These are phyloP conservation scores for Thaumatotibia leucotreta DNA, from an alignment of 1,140 invertebrate genomes.

Conservation along the genomic window DNA sequence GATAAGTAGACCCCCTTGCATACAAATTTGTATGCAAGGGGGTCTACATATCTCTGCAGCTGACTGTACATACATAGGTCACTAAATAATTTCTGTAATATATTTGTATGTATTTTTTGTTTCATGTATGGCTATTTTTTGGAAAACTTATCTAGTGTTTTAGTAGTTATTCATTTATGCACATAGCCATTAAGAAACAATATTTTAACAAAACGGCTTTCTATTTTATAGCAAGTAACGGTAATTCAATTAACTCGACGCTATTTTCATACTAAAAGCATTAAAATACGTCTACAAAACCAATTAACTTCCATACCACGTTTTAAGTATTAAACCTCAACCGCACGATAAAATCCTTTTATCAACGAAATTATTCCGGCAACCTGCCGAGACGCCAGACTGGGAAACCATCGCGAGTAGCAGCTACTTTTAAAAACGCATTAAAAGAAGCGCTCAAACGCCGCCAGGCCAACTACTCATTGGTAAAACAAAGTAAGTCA, in stretches of 20 bases:
- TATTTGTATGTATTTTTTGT: too few species aligned
- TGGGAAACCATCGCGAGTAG: constrained; percentile 2
- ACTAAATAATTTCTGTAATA: too few species aligned
- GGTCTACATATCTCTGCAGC: too few species aligned
- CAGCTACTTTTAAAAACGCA: constrained; percentile 14
- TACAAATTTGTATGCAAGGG: too few species aligned
- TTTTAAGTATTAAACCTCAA: background rate
- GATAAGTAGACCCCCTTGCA: too few species aligned
- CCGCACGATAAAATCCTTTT: background rate
- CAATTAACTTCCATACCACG: background rate
- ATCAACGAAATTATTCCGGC: background rate
- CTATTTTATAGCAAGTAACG: background rate
- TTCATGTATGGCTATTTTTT: too few species aligned
- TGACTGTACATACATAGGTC: too few species aligned
- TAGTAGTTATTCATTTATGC: too few species aligned
- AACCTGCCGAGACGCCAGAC: background rate
- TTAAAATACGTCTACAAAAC: background rate
- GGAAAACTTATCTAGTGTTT: too few species aligned
- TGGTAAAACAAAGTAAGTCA: too few species aligned
- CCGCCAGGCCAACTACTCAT: background rate
- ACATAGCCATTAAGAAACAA: too few species aligned
- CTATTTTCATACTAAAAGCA: background rate
- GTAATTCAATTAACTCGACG: background rate
- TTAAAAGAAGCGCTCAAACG: constrained; percentile 6
- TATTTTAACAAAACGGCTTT: background rate